Evolutionary conservation across 2,888 invertebrate species (phyloP), one percentile per base, ranked within the genome.

Genomic region (Brachyptera putata): DNA sequence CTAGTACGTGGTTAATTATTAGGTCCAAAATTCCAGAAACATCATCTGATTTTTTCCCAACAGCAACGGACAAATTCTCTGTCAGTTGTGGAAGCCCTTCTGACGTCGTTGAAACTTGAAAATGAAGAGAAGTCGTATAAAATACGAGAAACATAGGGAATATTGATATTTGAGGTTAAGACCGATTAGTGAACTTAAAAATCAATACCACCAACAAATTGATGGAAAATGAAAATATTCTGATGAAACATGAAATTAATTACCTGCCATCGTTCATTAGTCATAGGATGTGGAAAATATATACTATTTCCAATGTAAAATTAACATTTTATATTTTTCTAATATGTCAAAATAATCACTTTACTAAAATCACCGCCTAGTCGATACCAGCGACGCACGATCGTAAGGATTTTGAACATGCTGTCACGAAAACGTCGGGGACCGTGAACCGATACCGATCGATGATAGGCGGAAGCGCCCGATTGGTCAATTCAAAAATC

Each of bases 71-170:
- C 48, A 69, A 62, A 26, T 66, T 65, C 56, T 67, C 68, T 36
- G 67, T 56, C 30, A 66, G 60, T 57, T 66, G 63, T 37, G 66
- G 63, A 21, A 69, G 62, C 41, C 65, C 66, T 61, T 67, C 68
- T 21, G 26, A 37, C n/a, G 46, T 41, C 14, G 57, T 34, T 46
- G 64, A 50, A 21, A 64, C 66, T 66, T 50, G 34, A 63, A 66
- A 14, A 56, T 22, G 13, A 48, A 21, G 1, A 61, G 9, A 14
- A 67, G 65, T 66, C 65, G 64, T 66, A 65, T 22, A 21, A 46
- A 46, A 11, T 50, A 4, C 18, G 16, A 36, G 3, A 30, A 9
- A 14, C 16, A 18, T 14, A 43, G 16, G 4, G 14, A 14, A 11
- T n/a, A 39, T 39, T 7, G 9, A 39, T 22, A 34, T 53, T 53